A percentile compares a stretch with the other conserved stretches of the same genome.
Conservation (phyloP, 2,797 vertebrate genomes). For the Lycodopsis pacificus region DNA sequence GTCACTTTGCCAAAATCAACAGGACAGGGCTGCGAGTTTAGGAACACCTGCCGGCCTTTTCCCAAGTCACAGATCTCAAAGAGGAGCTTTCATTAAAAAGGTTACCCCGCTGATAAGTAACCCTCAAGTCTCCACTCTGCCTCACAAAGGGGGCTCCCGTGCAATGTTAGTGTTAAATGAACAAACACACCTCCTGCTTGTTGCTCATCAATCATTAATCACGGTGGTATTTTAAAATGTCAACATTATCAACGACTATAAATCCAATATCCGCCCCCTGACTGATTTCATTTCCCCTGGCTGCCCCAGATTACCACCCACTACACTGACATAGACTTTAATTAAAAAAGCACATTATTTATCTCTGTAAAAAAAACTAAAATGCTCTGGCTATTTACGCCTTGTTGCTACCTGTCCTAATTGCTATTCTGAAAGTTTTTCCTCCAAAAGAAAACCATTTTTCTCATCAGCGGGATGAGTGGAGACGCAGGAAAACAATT, state of each 20-base stretch:
- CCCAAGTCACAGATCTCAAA: constrained; percentile 11
- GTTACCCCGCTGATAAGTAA: constrained; percentile 18
- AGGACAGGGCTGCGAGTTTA: neutral
- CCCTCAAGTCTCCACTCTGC: constrained; percentile 12
- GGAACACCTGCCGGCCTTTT: neutral
- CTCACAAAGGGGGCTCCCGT: constrained; percentile 11
- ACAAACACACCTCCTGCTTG: constrained; percentile 65
- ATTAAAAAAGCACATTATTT: constrained; percentile 42
- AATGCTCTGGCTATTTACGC: neutral
- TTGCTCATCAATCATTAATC: constrained; percentile 79
- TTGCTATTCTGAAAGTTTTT: constrained; percentile 44
- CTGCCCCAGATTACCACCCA: constrained; percentile 49
- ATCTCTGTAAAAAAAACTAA: neutral
- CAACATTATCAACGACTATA: constrained; percentile 66
- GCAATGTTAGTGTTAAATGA: constrained; percentile 30
- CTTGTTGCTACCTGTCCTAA: constrained; percentile 8
- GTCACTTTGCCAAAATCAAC: neutral
- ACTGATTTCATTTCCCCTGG: constrained; percentile 46
- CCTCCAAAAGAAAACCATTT: constrained; percentile 1
- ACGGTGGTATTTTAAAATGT: constrained; percentile 74
- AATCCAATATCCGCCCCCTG: constrained; percentile 60
- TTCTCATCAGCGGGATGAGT: constrained; percentile 26
- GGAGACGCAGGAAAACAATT: constrained; percentile 50
- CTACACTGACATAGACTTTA: constrained; percentile 30
- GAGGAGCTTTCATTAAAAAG: constrained; percentile 28